Evolutionary conservation across 2,888 invertebrate species (phyloP).

Genomic region (Ganaspis brasiliensis): DNA sequence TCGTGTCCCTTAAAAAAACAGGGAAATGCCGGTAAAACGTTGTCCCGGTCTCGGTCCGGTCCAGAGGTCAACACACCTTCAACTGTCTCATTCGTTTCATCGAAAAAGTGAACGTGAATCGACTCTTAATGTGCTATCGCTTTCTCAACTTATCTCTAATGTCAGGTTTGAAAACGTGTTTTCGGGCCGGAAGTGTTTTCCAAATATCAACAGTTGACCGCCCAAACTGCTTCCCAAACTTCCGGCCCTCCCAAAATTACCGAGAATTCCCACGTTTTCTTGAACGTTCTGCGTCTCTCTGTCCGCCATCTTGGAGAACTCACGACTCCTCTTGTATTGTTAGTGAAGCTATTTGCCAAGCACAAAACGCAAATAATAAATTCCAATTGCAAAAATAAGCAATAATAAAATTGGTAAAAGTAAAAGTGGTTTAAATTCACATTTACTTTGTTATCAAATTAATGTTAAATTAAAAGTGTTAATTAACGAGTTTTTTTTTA

Average conservation of each 20-base stretch:
- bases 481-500: too few species aligned
- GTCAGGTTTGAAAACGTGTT: slow-evolving; percentile 68
- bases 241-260: slow-evolving; percentile 28
- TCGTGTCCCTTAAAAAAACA: slow-evolving; percentile 23
- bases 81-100: slow-evolving; percentile 49
- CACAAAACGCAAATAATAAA: background rate
- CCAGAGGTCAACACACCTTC: slow-evolving; percentile 44
- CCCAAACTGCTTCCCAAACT: slow-evolving; percentile 35
- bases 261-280: slow-evolving; percentile 25
- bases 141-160: slow-evolving; percentile 69
- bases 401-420: too few species aligned
- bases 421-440: too few species aligned
- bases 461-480: too few species aligned
- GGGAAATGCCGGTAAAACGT: slow-evolving; percentile 22
- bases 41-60: slow-evolving; percentile 57
- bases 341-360: background rate
- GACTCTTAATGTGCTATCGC: slow-evolving; percentile 61
- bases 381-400: too few species aligned
- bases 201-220: slow-evolving; percentile 52
- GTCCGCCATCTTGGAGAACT: slow-evolving; percentile 41
- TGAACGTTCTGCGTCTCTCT: slow-evolving; percentile 13
- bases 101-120: slow-evolving; percentile 68
- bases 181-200: slow-evolving; percentile 64
- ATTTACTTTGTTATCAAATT: too few species aligned
- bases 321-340: background rate